phyloP scores from a whole-genome alignment of 2,113 vertebrate genomes.

The Psammodynastes pulverulentus region DNA sequence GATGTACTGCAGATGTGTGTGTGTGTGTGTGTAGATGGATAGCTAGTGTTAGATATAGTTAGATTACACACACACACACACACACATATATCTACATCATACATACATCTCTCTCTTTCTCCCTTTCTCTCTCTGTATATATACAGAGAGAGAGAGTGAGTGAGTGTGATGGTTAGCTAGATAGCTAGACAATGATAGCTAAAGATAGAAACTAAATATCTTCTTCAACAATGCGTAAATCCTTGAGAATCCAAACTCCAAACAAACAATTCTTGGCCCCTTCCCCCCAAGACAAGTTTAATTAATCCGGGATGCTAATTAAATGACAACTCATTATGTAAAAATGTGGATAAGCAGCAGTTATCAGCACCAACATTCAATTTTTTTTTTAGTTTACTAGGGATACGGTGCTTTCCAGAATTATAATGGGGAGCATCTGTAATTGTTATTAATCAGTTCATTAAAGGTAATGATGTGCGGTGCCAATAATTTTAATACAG shows the following conservation, averaged over 20 bases:
- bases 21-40: no score
- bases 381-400: constrained; percentile 12
- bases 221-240: neutral
- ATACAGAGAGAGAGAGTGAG: no score
- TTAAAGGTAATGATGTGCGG: constrained; percentile 46
- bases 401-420: constrained; percentile 31
- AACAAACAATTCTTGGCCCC: neutral
- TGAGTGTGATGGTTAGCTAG: no score
- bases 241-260: neutral
- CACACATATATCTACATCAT: no score
- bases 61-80: no score
- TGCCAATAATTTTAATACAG: constrained; percentile 39
- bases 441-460: constrained; percentile 47
- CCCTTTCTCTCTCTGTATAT: no score
- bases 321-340: neutral
- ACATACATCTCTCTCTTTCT: no score
- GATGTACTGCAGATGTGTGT: no score
- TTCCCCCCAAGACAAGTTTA: neutral
- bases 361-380: constrained; percentile 25
- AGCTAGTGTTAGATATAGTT: no score
- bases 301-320: neutral
- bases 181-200: no score
- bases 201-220: neutral
- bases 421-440: constrained; percentile 35
- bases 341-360: constrained; percentile 22